Base-by-base conservation (phyloP, 1,140 invertebrate genomes). In the Cyclina sinensis region DNA sequence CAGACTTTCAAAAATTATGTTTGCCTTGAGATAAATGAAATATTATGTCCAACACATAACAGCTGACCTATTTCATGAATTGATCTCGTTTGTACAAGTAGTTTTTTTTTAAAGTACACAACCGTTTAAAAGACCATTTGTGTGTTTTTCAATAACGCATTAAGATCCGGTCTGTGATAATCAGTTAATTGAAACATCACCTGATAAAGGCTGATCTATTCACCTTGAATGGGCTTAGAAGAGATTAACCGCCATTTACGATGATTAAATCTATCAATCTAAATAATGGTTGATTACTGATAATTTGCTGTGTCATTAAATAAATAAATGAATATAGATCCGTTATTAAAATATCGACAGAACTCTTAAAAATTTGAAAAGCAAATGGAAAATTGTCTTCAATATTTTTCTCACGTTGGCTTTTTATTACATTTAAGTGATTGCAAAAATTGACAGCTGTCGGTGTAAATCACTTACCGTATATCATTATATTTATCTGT, bases 181-280 rank as follows among this genome's bases (percentile, higher is more conserved):
- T 27, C 1, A 37, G 32, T 70, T 70, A 70, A 70, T 70, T 70
- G 65, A 70, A 70, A 70, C 65, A 37, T 70, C 65, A 70, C 65
- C 65, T 70, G 65, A 70, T 70, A 70, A 70, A 39, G 65, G 32
- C 27, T 37, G 24, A 37, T 70, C 65, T 70, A 37, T 70, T 70
- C 65, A 37, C 65, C 65, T 70, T 70, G 65, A 37, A 37, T 70
- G 65, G 35, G 27, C 37, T 70, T 70, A 70, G 65, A 16, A 35
- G 9, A 3, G 65, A 70, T 70, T 37, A 70, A 39, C 32, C 11
- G 35, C 65, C 21, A 70, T 70, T 70, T 9, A 70, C 24, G 37
- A 5, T 18, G 65, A 70, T 70, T 70, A 70, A 70, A 70, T 70
- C 65, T 70, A 70, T 70, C 30, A 30, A 24, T n/a, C 65, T n/a